Evolutionary conservation across 2,888 invertebrate species (phyloP), one percentile per base, ranked within the genome.

Genomic region (Hyposoter didymator): DNA sequence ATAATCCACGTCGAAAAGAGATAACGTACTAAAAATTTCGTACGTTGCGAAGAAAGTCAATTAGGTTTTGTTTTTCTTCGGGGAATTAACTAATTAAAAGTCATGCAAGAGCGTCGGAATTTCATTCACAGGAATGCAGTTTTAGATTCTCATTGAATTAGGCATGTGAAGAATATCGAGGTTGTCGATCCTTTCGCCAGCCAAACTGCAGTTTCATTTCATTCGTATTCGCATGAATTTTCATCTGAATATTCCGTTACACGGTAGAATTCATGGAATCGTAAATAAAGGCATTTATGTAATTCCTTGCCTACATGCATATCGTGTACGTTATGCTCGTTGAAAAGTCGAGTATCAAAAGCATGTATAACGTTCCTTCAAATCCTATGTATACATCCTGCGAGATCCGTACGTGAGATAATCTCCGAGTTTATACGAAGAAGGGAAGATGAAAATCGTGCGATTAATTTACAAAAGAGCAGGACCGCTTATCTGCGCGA

Each of bases 241-340:
- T 79, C 70, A 82, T 82, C 78, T 35, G 72, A 32, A 74, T 70
- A 75, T 32, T 70, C 79, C 82, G 79, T 85, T 85, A 83, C 64
- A 66, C 47, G 39, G 76, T 28, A 64, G 39, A 12, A 62, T 47
- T 79, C 66, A 52, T 73, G 69, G 78, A 79, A 75, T 55, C 62
- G 70, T 74, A 70, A 84, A 84, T 49, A 47, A 70, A 28, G 52
- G 39, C 28, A 64, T 28, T 70, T 52, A n/a, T 47, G 35, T 39
- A 79, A 12, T 45, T 39, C 45, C 28, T 47, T 49, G 32, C 14
- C 52, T 39, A 62, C 70, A 55, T 70, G 59, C 69, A 45, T 45
- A 70, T 78, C 52, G 43, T 67, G 55, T 8, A 47, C 28, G 52
- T 39, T 22, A 49, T 39, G 72, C 49, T 72, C 39, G 22, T 62